Percentiles rank a stretch among this genome's conserved stretches.
phyloP scores from a whole-genome alignment of 2,888 invertebrate species.

The Polydesmus complanatus region DNA sequence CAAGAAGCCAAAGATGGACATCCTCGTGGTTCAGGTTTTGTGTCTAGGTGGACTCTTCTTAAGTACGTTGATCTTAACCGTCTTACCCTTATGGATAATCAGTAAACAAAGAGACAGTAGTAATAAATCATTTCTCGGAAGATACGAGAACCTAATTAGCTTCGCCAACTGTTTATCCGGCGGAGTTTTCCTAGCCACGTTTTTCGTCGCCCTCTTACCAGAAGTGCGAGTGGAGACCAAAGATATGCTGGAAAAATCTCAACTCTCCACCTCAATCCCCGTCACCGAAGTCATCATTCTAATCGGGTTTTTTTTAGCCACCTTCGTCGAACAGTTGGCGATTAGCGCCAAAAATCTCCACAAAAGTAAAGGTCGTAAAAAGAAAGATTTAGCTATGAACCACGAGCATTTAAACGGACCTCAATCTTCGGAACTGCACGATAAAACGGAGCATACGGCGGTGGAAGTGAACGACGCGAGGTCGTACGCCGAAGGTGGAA shows the following conservation, averaged over 20 bases:
- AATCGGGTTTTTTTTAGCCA: slow-evolving; percentile 25
- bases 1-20: slow-evolving; percentile 20
- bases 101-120: not conserved
- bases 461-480: not conserved
- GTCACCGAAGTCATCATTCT: slow-evolving; percentile 23
- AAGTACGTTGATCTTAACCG: slow-evolving; percentile 18
- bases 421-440: not conserved
- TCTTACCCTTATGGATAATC: slow-evolving; percentile 15
- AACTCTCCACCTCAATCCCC: slow-evolving; percentile 19
- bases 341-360: slow-evolving; percentile 1
- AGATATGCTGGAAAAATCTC: slow-evolving; percentile 15
- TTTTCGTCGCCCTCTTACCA: slow-evolving; percentile 29
- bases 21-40: slow-evolving; percentile 18
- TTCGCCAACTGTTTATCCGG: slow-evolving; percentile 29
- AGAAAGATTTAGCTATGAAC: not conserved
- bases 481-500: not conserved
- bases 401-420: not conserved
- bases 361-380: not conserved
- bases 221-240: slow-evolving; percentile 27
- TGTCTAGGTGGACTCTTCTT: slow-evolving; percentile 19
- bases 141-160: slow-evolving; percentile 19
- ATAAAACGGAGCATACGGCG: too few relatives aligned
- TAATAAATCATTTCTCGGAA: slow-evolving; percentile 6
- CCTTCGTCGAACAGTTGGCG: slow-evolving; percentile 24
- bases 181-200: slow-evolving; percentile 31